Evolutionary conservation across 2,113 vertebrate species (phyloP).

Genomic region (Motacilla alba): DNA sequence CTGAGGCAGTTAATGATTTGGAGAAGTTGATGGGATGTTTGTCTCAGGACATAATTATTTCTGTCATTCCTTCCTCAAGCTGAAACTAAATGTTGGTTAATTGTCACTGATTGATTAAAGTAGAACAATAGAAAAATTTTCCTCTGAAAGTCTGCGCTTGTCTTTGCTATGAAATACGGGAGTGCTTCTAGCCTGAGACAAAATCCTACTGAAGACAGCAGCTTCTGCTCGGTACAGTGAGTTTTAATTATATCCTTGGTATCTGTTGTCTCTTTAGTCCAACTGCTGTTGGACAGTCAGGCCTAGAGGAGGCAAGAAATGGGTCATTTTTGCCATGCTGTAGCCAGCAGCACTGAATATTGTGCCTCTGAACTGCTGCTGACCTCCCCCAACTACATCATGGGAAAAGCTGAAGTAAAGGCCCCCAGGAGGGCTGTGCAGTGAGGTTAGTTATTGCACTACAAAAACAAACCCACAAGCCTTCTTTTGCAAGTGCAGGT

Average conservation of each 20-base stretch:
- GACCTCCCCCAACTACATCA: neutral
- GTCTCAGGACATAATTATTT: neutral
- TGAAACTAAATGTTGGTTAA: conserved; percentile 10
- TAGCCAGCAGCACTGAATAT: neutral
- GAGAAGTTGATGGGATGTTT: neutral
- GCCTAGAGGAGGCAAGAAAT: neutral
- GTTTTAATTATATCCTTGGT: neutral
- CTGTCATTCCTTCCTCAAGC: neutral
- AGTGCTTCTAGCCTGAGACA: neutral
- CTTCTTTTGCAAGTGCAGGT: neutral
- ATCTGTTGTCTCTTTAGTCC: neutral
- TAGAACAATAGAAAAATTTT: neutral
- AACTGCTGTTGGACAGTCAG: neutral
- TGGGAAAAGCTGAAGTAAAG: neutral
- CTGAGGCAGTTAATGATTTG: neutral
- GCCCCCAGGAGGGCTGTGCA: neutral
- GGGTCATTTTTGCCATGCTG: neutral
- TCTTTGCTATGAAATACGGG: neutral
- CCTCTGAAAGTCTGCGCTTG: neutral
- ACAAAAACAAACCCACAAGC: neutral
- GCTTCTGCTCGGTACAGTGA: neutral
- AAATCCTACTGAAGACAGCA: neutral
- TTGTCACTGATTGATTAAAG: conserved; percentile 22
- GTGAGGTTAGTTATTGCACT: neutral
- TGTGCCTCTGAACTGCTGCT: neutral